A percentile compares a stretch with the other conserved stretches of the same genome.
Conservation (phyloP, 2,888 invertebrate species). For the Tipula lateralis region DNA sequence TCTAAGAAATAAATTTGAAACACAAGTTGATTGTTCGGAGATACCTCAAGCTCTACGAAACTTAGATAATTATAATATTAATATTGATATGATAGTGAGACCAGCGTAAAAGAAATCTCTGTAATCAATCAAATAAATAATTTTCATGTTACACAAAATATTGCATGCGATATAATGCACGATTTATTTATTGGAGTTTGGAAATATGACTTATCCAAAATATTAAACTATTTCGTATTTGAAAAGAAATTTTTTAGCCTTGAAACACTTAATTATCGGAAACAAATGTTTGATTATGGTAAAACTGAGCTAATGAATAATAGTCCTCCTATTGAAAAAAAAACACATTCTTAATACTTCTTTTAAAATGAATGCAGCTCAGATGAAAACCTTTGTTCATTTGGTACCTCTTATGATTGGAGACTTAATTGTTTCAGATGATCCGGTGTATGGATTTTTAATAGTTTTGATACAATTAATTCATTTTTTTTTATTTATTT, state of each 20-base stretch:
- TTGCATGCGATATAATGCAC: background rate
- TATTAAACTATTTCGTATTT: no score
- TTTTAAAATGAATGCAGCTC: conserved; percentile 34
- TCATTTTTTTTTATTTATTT: no score
- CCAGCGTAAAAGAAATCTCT: background rate
- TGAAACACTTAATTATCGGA: background rate
- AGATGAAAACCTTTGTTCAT: conserved; percentile 33
- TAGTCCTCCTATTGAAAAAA: background rate
- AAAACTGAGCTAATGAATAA: background rate
- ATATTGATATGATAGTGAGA: background rate
- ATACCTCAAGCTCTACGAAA: background rate
- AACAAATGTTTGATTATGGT: background rate
- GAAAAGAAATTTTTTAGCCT: no score
- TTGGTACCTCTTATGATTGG: conserved; percentile 33
- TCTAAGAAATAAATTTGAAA: background rate
- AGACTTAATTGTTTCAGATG: conserved; percentile 32
- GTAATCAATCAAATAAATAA: background rate
- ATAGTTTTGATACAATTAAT: no score
- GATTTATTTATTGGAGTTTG: background rate
- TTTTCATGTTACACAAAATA: background rate
- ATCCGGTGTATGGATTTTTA: no score
- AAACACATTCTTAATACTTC: background rate
- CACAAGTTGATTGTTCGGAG: background rate
- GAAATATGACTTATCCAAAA: background rate
- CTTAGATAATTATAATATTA: background rate